Percentiles rank a stretch among this genome's conserved stretches.
Conservation (phyloP, 2,888 invertebrate genomes). For the Leptinotarsa juncta region DNA sequence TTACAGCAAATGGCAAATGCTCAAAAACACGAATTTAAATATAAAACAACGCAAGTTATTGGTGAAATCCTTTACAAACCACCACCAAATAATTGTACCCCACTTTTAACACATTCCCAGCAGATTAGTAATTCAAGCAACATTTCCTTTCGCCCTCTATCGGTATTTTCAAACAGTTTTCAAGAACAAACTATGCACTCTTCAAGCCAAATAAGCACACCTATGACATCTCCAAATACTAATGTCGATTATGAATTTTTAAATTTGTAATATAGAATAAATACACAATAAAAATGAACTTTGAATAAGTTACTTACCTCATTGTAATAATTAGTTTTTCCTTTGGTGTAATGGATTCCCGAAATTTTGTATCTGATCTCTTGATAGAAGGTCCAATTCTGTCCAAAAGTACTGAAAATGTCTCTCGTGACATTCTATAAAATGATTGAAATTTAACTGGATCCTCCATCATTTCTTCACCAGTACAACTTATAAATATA, state of each 20-base stretch:
- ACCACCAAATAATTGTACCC: not conserved
- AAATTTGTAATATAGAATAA: not conserved
- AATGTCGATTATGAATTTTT: not conserved
- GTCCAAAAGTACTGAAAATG: constrained; percentile 4
- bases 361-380: constrained; percentile 5
- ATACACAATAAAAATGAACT: not conserved
- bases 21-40: constrained; percentile 11
- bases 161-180: not conserved
- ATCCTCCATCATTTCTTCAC: constrained; percentile 11
- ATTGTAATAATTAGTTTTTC: constrained; percentile 2
- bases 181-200: not conserved
- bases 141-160: not conserved
- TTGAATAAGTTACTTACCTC: constrained; percentile 5
- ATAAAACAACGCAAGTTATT: constrained; percentile 15
- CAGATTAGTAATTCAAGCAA: not conserved
- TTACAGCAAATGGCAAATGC: not conserved
- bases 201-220: constrained; percentile 12
- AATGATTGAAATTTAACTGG: not conserved
- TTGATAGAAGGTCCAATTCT: constrained; percentile 12
- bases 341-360: not conserved
- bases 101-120: not conserved
- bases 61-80: constrained; percentile 15
- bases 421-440: constrained; percentile 6
- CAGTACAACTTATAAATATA: constrained; percentile 8
- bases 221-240: not conserved